phyloP scores from a whole-genome alignment of 1,140 invertebrate species.

The Ostrea denselamellosa region DNA sequence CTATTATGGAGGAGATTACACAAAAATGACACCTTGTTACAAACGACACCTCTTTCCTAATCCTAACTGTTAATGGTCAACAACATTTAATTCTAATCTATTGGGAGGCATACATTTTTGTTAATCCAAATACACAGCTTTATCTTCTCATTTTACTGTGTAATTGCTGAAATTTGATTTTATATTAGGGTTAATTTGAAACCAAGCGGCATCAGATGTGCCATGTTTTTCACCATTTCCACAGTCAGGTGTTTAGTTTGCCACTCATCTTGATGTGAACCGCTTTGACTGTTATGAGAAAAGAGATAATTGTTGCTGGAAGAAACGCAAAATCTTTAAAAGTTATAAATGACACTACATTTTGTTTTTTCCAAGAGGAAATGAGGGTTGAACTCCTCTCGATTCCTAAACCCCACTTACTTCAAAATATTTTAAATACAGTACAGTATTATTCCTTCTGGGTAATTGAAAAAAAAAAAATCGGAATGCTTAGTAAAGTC shows the following conservation, averaged over 20 bases:
- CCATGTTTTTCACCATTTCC: neutral
- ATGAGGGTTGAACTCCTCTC: neutral
- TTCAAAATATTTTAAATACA: neutral
- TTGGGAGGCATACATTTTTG: neutral
- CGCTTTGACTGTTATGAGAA: neutral
- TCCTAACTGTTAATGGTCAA: neutral
- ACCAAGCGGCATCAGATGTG: constrained; percentile 20
- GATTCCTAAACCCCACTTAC: neutral
- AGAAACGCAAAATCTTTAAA: neutral
- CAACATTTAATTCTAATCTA: neutral
- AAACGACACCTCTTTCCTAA: constrained; percentile 1
- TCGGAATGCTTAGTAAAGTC: no score
- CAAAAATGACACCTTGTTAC: constrained; percentile 20
- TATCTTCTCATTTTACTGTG: neutral
- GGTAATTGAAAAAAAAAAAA: no score
- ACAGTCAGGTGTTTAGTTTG: constrained; percentile 19
- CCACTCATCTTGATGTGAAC: neutral
- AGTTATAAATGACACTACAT: constrained; percentile 8
- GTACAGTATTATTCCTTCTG: no score
- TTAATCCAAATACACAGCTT: neutral
- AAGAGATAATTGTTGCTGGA: constrained; percentile 28
- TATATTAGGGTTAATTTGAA: constrained; percentile 10
- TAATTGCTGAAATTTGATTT: constrained; percentile 30
- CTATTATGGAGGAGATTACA: neutral
- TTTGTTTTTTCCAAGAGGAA: neutral